phyloP scores from a whole-genome alignment of 2,888 invertebrate genomes.

The Cryptus viduatorius region DNA sequence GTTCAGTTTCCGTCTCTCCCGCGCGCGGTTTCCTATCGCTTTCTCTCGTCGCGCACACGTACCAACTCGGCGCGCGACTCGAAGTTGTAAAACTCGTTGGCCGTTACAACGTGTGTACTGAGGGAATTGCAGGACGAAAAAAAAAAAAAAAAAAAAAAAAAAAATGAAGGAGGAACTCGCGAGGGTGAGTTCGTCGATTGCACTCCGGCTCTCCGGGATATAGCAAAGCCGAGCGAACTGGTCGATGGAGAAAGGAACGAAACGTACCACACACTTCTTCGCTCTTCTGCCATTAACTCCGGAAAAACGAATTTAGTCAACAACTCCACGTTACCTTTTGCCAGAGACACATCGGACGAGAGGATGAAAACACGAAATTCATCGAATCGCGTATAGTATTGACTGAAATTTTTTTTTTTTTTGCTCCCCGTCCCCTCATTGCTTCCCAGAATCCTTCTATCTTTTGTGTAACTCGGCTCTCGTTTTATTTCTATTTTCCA shows the following conservation, averaged over 20 bases:
- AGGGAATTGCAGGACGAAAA: constrained; percentile 34
- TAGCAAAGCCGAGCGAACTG: constrained; percentile 23
- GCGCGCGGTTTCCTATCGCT: neutral
- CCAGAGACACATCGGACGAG: neutral
- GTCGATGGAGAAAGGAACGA: constrained; percentile 31
- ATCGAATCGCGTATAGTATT: constrained; percentile 2
- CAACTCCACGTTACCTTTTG: constrained; percentile 5
- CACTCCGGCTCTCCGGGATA: constrained; percentile 9
- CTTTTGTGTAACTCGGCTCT: neutral
- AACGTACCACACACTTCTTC: constrained; percentile 19
- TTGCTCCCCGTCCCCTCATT: neutral
- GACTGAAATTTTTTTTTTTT: neutral
- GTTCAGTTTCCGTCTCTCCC: neutral
- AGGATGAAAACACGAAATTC: constrained; percentile 4
- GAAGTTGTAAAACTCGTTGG: constrained; percentile 62
- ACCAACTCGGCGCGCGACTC: constrained; percentile 11
- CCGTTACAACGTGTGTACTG: constrained; percentile 20
- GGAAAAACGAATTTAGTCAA: constrained; percentile 30
- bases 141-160: constrained; percentile 8
- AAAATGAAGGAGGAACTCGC: constrained; percentile 26
- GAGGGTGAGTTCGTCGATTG: constrained; percentile 30
- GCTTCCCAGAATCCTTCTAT: neutral
- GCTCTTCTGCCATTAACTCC: constrained; percentile 23
- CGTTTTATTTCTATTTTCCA: neutral
- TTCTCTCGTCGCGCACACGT: constrained; percentile 8